Percentiles rank a stretch among this genome's conserved stretches.
Conservation (phyloP, 2,797 vertebrate species). For the Gila robusta region DNA sequence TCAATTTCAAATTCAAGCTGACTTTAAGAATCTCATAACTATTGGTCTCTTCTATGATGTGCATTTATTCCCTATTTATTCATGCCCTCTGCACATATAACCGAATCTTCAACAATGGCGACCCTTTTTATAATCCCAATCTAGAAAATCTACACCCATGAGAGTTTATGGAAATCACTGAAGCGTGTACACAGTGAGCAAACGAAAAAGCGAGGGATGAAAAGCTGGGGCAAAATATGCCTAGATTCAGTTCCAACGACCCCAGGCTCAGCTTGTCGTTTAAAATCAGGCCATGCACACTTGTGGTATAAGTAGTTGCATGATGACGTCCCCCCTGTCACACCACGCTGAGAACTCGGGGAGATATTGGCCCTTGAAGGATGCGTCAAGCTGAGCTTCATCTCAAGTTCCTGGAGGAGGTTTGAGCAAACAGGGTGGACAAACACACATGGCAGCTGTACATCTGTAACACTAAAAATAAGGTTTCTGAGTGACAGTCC, state of each 20-base stretch:
- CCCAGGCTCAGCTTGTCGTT: constrained; percentile 60
- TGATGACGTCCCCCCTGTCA: constrained; percentile 50
- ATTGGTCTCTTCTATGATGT: not conserved
- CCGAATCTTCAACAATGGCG: not conserved
- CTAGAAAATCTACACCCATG: not conserved
- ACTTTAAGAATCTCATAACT: constrained; percentile 1
- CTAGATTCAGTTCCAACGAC: constrained; percentile 51
- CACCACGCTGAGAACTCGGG: constrained; percentile 57
- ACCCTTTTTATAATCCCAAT: not conserved
- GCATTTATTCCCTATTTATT: constrained; percentile 25
- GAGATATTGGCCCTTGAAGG: constrained; percentile 52
- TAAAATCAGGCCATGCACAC: constrained; percentile 60
- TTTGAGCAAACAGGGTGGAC: constrained; percentile 21
- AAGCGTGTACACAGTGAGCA: constrained; percentile 29
- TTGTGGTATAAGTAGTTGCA: constrained; percentile 53
- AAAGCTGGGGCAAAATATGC: constrained; percentile 41
- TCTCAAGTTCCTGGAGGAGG: constrained; percentile 45
- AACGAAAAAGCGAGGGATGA: constrained; percentile 15
- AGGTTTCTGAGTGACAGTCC: not conserved
- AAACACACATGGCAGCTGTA: constrained; percentile 41
- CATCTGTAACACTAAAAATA: constrained; percentile 15
- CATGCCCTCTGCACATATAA: constrained; percentile 1
- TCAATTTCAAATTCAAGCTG: not conserved
- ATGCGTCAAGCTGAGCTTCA: constrained; percentile 53
- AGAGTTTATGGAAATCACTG: constrained; percentile 24